A percentile compares a stretch with the other conserved stretches of the same genome.
Evolutionary conservation across 2,113 vertebrate genomes (phyloP).

Genomic region (Plecturocebus donacophilus): DNA sequence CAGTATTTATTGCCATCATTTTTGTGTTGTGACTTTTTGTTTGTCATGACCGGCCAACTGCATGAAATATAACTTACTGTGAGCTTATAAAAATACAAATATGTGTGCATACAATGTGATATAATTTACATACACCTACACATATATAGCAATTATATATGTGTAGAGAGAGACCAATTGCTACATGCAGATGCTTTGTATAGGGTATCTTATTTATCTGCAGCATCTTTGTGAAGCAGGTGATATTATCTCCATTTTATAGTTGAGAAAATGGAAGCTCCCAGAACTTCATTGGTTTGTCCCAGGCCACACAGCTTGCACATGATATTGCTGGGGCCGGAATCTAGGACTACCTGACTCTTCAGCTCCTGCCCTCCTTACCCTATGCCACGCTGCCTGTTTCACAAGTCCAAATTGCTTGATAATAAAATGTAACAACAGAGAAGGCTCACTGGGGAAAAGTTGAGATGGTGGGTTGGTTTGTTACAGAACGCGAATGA

Average conservation of each 20-base stretch:
- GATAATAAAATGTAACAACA: not conserved
- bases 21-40: not conserved
- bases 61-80: not conserved
- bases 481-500: not conserved
- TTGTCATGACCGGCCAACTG: not conserved
- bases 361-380: not conserved
- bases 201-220: not conserved
- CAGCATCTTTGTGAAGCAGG: not conserved
- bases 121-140: not conserved
- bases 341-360: not conserved
- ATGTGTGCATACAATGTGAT: not conserved
- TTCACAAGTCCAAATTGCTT: not conserved
- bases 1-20: not conserved
- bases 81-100: not conserved
- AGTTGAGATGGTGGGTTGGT: slow-evolving; percentile 6
- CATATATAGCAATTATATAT: not conserved
- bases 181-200: not conserved
- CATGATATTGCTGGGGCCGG: not conserved
- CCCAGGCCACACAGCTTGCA: not conserved
- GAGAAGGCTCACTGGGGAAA: not conserved
- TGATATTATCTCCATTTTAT: not conserved
- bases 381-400: not conserved
- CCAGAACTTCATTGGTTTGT: not conserved
- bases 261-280: not conserved
- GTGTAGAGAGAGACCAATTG: not conserved